Base-by-base conservation (phyloP, 2,113 vertebrate species). In the Microtus ochrogaster region DNA sequence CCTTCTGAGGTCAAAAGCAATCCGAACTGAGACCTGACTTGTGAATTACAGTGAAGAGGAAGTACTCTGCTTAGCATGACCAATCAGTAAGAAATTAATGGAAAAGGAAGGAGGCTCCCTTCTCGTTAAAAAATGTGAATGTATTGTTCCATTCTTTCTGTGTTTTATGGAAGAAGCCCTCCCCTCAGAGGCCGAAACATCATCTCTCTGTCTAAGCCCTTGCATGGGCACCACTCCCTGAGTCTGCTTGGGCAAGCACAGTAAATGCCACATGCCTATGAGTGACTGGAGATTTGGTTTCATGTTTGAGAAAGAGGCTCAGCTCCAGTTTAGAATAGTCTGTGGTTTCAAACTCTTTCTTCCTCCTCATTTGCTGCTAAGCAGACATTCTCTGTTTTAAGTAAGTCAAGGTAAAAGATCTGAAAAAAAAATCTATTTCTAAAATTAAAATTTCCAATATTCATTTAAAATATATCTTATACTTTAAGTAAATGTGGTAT, bases 391-490 rank as follows among this genome's bases (percentile, higher is more conserved):
- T 84, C 70, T 77, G 21, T 73, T 41, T 49, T 65, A 94, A 30
- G 14, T 36, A 85, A 68, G 77, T 47, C 8, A 91, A 83, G 2
- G 3, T 44, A 63, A 96, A 81, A 49, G 58, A 61, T 16, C 28
- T 92, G 12, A 12, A 52, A 28, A 94, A 94, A 47, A 36, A 16
- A 63, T 49, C 24, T 55, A 36, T 52, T 49, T n/a, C 9, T 94
- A 24, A 96, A 96, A 72, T 77, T 36, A 66, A 65, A 58, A 21
- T 82, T 70, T 78, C 94, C 7, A 90, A 92, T 78, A 47, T 79
- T 33, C 3, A 17, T 74, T 89, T 85, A 19, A 58, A 85, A 95
- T 61, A 0, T 84, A 70, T 82, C 21, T 44, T 36, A 1, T 49
- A 70, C 79, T 84, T 89, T 52, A 61, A 96, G 28, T 91, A 9